Percentiles rank a stretch among this genome's conserved stretches.
Evolutionary conservation across 1,140 invertebrate genomes (phyloP).

Genomic region (Potamilus streckersoni): DNA sequence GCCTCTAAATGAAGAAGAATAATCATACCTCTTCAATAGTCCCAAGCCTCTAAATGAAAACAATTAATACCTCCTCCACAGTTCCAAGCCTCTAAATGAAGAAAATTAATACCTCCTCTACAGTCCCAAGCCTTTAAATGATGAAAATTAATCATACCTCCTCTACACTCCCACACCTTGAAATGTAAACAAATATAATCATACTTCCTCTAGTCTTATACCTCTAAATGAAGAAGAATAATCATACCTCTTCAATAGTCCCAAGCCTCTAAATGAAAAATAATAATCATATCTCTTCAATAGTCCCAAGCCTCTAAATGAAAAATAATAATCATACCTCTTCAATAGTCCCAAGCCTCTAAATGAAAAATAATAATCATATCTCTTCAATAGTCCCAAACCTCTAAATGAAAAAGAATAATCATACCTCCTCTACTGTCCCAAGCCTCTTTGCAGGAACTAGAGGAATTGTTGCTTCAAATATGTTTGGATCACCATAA

Average conservation of each 20-base stretch:
- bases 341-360: slow-evolving; percentile 67
- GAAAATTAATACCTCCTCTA: slow-evolving; percentile 62
- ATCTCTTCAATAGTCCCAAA: slow-evolving; percentile 69
- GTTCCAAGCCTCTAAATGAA: slow-evolving; percentile 61
- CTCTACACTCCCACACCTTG: slow-evolving; percentile 67
- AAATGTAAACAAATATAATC: too few relatives aligned
- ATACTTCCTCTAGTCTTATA: slow-evolving; percentile 68
- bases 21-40: slow-evolving; percentile 65
- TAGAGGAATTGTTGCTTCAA: slow-evolving; percentile 49
- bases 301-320: slow-evolving; percentile 58
- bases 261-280: slow-evolving; percentile 59
- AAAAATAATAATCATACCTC: slow-evolving; percentile 51
- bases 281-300: slow-evolving; percentile 63
- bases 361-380: not conserved
- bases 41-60: slow-evolving; percentile 59
- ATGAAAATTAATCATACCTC: slow-evolving; percentile 58
- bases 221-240: slow-evolving; percentile 24
- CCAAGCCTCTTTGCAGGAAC: slow-evolving; percentile 68
- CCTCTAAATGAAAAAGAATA: slow-evolving; percentile 36
- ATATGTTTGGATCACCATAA: slow-evolving; percentile 65
- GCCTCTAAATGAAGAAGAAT: slow-evolving; percentile 28
- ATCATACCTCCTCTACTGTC: slow-evolving; percentile 65
- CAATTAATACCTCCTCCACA: slow-evolving; percentile 63
- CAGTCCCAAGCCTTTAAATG: slow-evolving; percentile 64
- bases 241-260: slow-evolving; percentile 65